phyloP scores from a whole-genome alignment of 2,888 invertebrate genomes.

The Xylocampa areola region DNA sequence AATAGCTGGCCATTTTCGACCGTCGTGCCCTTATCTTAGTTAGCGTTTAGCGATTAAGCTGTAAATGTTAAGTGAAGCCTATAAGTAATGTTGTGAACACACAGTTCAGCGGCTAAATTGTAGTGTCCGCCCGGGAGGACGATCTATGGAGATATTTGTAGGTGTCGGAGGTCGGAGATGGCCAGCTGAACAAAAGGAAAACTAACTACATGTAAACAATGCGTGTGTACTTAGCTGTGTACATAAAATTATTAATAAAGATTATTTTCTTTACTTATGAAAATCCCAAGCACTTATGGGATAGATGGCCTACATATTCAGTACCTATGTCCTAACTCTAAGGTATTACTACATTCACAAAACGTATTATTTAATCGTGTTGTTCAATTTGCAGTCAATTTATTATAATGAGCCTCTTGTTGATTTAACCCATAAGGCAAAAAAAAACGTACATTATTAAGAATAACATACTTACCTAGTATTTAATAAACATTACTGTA shows the following conservation, averaged over 20 bases:
- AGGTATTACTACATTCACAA: conserved; percentile 16
- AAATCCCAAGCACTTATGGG: conserved; percentile 15
- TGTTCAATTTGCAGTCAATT: conserved; percentile 20
- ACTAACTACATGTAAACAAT: conserved; percentile 59
- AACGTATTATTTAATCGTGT: conserved; percentile 25
- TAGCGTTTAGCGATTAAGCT: conserved; percentile 50
- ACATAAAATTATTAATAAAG: conserved; percentile 75
- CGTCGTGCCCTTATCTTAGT: conserved; percentile 37
- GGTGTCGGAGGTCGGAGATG: conserved; percentile 63
- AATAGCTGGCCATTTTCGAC: conserved; percentile 73
- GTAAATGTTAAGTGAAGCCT: conserved; percentile 49
- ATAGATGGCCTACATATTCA: conserved; percentile 19
- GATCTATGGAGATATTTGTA: conserved; percentile 17
- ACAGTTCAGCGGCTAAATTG: conserved; percentile 34
- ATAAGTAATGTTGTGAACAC: conserved; percentile 22
- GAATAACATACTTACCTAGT: conserved; percentile 22
- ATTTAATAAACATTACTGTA: conserved; percentile 40
- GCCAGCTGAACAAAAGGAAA: conserved; percentile 69
- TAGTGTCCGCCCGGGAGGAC: conserved; percentile 21
- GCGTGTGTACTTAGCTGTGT: conserved; percentile 71
- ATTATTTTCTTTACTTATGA: conserved; percentile 44
- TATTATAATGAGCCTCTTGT: conserved; percentile 29
- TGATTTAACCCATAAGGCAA: conserved; percentile 26
- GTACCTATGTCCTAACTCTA: conserved; percentile 16
- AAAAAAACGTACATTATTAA: conserved; percentile 21